Conservation (phyloP, 2,113 vertebrate species). For the Tenrec ecaudatus region DNA sequence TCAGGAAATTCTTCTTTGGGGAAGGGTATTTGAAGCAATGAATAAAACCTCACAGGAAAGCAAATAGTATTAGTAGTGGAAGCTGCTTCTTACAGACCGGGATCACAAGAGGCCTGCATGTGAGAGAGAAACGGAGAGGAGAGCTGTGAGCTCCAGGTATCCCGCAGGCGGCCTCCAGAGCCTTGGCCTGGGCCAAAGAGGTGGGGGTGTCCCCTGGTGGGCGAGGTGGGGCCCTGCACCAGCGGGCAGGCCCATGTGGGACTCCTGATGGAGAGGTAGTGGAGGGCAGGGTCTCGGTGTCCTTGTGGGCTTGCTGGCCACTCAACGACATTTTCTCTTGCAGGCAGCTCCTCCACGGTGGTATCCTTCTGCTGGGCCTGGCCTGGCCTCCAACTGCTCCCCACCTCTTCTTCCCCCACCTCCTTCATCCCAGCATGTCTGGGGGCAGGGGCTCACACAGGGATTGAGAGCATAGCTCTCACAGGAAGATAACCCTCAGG, state of each 20-base stretch:
- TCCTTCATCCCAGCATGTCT: background rate
- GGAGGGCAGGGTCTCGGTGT: too few relatives aligned
- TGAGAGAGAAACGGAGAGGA: too few relatives aligned
- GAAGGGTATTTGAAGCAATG: background rate
- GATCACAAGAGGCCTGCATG: background rate
- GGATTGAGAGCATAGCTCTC: background rate
- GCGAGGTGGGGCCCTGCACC: too few relatives aligned
- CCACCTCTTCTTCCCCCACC: background rate
- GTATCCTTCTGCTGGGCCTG: slow-evolving; percentile 49
- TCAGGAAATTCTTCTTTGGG: background rate
- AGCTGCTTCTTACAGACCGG: background rate
- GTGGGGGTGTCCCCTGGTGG: too few relatives aligned
- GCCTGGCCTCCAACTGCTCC: too few relatives aligned
- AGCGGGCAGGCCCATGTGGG: too few relatives aligned
- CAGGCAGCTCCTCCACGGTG: slow-evolving; percentile 47
- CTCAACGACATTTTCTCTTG: background rate
- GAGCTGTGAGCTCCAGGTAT: too few relatives aligned
- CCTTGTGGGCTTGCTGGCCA: background rate
- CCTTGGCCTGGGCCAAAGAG: too few relatives aligned
- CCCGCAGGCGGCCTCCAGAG: too few relatives aligned
- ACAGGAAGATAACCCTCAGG: too few relatives aligned
- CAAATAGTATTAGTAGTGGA: background rate
- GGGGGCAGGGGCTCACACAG: background rate
- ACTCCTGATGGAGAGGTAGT: too few relatives aligned
- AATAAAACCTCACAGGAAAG: background rate